phyloP scores from a whole-genome alignment of 2,888 invertebrate species.

The Electrophaes corylata region DNA sequence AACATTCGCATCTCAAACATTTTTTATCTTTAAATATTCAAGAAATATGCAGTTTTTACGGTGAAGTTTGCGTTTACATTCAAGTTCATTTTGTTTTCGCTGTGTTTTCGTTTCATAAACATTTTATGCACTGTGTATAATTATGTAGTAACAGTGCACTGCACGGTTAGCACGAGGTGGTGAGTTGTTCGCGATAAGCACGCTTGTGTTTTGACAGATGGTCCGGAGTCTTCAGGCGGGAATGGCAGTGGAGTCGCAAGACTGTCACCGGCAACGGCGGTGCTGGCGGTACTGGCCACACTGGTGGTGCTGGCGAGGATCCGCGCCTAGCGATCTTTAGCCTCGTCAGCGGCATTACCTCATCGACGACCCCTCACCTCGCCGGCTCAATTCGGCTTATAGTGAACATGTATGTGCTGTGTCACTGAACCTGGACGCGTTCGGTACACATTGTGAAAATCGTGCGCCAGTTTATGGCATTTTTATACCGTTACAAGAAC shows the following conservation, averaged over 20 bases:
- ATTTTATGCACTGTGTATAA: constrained; percentile 32
- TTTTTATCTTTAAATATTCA: constrained; percentile 23
- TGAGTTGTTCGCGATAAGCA: constrained; percentile 40
- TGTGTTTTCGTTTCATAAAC: constrained; percentile 34
- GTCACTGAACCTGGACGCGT: constrained; percentile 67
- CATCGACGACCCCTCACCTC: background rate
- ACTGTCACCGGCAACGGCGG: constrained; percentile 30
- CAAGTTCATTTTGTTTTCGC: constrained; percentile 39
- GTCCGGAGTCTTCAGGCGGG: constrained; percentile 49
- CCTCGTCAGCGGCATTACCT: background rate
- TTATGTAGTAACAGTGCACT: constrained; percentile 19
- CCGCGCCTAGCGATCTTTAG: constrained; percentile 41
- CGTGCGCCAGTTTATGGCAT: constrained; percentile 70
- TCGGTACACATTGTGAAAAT: constrained; percentile 72
- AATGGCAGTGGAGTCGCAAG: constrained; percentile 46
- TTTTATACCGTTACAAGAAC: constrained; percentile 77
- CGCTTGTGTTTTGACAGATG: constrained; percentile 46
- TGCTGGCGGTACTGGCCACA: constrained; percentile 40
- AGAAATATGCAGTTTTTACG: constrained; percentile 12
- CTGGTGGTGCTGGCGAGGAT: constrained; percentile 42
- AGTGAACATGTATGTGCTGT: constrained; percentile 70
- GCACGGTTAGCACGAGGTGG: constrained; percentile 25
- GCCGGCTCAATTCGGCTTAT: constrained; percentile 40
- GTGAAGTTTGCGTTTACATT: constrained; percentile 35
- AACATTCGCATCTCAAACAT: constrained; percentile 16